Base-by-base conservation (phyloP, 2,888 invertebrate genomes). In the Ditula angustiorana region DNA sequence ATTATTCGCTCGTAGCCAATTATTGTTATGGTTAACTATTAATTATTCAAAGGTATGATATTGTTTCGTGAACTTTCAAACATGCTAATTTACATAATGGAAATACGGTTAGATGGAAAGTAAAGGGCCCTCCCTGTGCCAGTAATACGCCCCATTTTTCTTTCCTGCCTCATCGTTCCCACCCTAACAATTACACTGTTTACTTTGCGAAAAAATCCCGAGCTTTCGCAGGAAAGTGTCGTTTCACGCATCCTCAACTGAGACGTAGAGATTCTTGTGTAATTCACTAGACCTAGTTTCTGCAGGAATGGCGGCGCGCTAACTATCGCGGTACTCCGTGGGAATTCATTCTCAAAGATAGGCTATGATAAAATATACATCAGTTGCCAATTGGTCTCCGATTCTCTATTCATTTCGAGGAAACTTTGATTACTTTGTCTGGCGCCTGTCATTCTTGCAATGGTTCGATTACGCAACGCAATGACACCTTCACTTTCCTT, bases 301-400 rank as follows among this genome's bases (percentile, higher is more conserved):
- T 70, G 67, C 63, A 61, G 68, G 69, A 66, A 71, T 66, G 67
- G 71, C 73, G 71, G 69, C 67, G 59, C 57, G 64, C 61, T 28
- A 53, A 62, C 60, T 67, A 56, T 53, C 23, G 13, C 44, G 23
- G 28, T 13, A 23, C 73, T 81, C 78, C 81, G 84, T 87, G 88
- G 82, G 86, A 86, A 88, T n/a, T n/a, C n/a, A n/a, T 82, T 81
- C 75, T 81, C 60, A 61, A 69, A 78, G 78, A 76, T 72, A 70
- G 71, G 73, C 66, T 72, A 67, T 69, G 74, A 78, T 82, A 80
- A 80, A 74, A 76, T 71, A 57, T 67, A 65, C 67, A 55, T 49
- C 63, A 41, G 13, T 26, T 47, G 41, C 30, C 41, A 28, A 41
- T 44, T 50, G 24, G 33, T 26, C 16, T 10, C 37, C 26, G 19